Conservation (phyloP, 2,888 invertebrate genomes). For the Fragum fragum region DNA sequence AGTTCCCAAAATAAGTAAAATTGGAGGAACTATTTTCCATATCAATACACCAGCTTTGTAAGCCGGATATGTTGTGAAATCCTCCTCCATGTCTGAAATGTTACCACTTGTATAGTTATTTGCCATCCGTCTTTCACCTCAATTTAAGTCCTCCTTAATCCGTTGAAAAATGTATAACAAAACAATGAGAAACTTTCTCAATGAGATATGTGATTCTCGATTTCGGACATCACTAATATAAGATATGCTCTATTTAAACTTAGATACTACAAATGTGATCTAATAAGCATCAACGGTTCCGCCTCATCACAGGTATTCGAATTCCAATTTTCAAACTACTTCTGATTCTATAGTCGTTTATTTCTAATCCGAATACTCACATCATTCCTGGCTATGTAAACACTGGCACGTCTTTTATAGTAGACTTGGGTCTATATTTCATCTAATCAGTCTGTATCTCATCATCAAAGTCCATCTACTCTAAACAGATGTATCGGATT, state of each 20-base stretch:
- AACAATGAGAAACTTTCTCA: too few species aligned
- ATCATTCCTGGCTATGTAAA: not conserved
- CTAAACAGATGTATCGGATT: not conserved
- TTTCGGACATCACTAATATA: too few species aligned
- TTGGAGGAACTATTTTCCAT: slow-evolving; percentile 74
- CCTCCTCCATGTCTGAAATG: slow-evolving; percentile 14
- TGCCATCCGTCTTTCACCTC: not conserved
- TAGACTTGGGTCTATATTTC: not conserved
- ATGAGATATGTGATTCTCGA: too few species aligned
- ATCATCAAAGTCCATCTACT: not conserved
- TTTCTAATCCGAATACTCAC: not conserved
- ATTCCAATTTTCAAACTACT: too few species aligned
- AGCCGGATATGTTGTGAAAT: slow-evolving; percentile 41
- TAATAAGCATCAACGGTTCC: too few species aligned
- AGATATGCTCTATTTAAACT: too few species aligned
- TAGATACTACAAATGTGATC: too few species aligned
- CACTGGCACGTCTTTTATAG: not conserved
- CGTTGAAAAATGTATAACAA: too few species aligned
- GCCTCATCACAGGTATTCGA: too few species aligned
- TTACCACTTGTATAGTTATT: not conserved
- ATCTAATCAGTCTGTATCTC: not conserved
- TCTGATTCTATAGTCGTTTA: too few species aligned
- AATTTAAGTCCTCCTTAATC: too few species aligned
- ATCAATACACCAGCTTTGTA: slow-evolving; percentile 60
- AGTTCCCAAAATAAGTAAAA: slow-evolving; percentile 78